Percentiles rank a stretch among this genome's conserved stretches.
Evolutionary conservation across 2,113 vertebrate species (phyloP).

Genomic region (Prietella phreatophila): DNA sequence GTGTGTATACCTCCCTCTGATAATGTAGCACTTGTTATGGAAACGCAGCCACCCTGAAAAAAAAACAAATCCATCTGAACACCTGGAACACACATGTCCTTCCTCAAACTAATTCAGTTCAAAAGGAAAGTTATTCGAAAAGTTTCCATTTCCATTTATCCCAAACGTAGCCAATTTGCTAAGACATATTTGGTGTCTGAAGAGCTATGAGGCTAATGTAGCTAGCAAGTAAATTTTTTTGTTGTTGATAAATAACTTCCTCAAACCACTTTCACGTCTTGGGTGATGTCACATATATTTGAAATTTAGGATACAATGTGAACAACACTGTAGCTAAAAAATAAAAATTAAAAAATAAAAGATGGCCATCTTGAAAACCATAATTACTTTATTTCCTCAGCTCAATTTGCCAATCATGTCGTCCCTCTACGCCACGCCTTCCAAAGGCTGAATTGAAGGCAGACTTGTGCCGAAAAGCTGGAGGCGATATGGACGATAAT

Average conservation of each 20-base stretch:
- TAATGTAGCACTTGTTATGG: constrained; percentile 73
- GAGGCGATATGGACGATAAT: not conserved
- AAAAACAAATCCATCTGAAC: not conserved
- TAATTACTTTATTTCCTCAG: not conserved
- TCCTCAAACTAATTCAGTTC: not conserved
- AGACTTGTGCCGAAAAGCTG: not conserved
- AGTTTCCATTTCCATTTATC: not conserved
- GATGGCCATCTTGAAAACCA: not conserved
- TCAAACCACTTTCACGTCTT: not conserved
- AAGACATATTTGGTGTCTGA: not conserved
- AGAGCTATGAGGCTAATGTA: not conserved
- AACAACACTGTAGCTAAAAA: no score
- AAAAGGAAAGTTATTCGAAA: not conserved
- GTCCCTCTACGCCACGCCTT: not conserved
- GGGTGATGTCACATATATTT: not conserved
- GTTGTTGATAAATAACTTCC: not conserved
- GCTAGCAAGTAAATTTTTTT: not conserved
- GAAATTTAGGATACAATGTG: not conserved
- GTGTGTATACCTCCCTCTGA: constrained; percentile 62
- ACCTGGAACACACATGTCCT: not conserved
- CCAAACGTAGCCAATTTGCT: not conserved
- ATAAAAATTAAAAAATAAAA: not conserved
- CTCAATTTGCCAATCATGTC: not conserved
- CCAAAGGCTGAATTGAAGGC: not conserved
- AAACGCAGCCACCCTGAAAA: constrained; percentile 71